A percentile compares a stretch with the other conserved stretches of the same genome.
Evolutionary conservation across 2,888 invertebrate species (phyloP).

Genomic region (Calameuta filiformis): DNA sequence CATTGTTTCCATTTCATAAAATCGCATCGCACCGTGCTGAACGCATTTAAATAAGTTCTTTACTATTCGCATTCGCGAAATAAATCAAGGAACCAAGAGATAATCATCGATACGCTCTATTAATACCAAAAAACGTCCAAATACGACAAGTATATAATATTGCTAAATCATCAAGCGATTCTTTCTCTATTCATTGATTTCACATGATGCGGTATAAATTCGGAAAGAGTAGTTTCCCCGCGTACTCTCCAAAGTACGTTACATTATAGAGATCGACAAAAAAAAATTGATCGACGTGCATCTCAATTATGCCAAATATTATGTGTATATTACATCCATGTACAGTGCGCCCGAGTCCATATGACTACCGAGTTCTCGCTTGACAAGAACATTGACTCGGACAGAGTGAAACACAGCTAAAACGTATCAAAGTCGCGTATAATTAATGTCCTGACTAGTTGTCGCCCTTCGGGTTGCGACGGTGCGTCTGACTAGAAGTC

Average conservation of each 20-base stretch:
- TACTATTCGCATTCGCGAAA: not conserved
- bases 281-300: not conserved
- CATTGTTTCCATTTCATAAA: not conserved
- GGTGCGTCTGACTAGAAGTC: conserved; percentile 27
- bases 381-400: not conserved
- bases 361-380: not conserved
- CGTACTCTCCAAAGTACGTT: not conserved
- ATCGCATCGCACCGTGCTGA: not conserved
- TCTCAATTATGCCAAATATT: not conserved
- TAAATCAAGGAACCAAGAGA: not conserved
- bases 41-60: not conserved
- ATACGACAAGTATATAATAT: not conserved
- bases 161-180: not conserved
- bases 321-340: not conserved
- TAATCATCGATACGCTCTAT: not conserved
- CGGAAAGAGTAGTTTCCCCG: not conserved
- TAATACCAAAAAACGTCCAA: not conserved
- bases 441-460: conserved; percentile 29
- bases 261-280: not conserved
- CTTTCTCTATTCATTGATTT: not conserved
- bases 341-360: not conserved
- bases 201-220: not conserved
- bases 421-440: not conserved
- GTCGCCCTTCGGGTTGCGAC: conserved; percentile 30
- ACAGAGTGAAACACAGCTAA: not conserved